These are phyloP conservation scores for Gorsachius magnificus DNA, from an alignment of 2,797 vertebrate genomes.

Conservation along the genomic window DNA sequence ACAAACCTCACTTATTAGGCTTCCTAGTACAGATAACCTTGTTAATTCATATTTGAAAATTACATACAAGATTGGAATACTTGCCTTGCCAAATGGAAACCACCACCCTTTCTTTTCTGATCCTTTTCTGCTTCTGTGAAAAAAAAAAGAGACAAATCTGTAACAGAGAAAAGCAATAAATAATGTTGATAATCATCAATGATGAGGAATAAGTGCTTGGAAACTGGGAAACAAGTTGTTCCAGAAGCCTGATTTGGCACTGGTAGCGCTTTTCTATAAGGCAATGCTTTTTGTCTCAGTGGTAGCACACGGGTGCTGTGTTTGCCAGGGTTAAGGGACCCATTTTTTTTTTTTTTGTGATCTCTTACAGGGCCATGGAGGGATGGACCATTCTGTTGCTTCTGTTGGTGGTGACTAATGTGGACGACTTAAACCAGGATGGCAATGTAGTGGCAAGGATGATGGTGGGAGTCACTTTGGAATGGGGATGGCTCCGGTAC, in stretches of 20 bases:
- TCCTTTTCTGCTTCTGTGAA: neutral
- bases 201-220: neutral
- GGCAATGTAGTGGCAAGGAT: too few species aligned
- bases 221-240: conserved; percentile 25
- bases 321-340: conserved; percentile 14
- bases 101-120: neutral
- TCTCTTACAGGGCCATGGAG: too few species aligned
- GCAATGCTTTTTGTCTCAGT: neutral
- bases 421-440: too few species aligned
- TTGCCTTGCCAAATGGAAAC: neutral
- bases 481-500: too few species aligned
- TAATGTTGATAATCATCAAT: neutral
- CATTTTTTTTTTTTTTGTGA: too few species aligned
- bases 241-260: neutral
- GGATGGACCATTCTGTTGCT: too few species aligned
- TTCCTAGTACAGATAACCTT: neutral
- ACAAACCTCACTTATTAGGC: neutral
- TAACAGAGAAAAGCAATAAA: neutral
- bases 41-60: neutral
- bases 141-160: neutral
- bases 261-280: neutral
- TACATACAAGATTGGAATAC: neutral
- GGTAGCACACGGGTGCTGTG: neutral
- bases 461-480: too few species aligned
- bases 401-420: too few species aligned